Percentiles rank a stretch among this genome's conserved stretches.
phyloP scores from a whole-genome alignment of 1,140 invertebrate species.

The Campodea augens region DNA sequence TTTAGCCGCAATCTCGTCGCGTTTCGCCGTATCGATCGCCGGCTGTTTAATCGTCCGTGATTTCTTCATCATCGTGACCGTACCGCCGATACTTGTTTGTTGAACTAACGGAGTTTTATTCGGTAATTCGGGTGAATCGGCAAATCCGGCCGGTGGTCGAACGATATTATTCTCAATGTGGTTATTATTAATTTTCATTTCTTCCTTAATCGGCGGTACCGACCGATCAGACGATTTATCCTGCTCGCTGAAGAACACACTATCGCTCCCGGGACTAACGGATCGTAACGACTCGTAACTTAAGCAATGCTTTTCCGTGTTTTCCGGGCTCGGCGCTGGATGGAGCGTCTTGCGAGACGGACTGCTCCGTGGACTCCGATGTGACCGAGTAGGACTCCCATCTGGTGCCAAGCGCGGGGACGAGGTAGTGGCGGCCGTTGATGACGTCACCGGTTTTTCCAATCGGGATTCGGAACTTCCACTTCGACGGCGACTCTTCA shows the following conservation, averaged over 20 bases:
- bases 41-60: constrained; percentile 1
- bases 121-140: constrained; percentile 49
- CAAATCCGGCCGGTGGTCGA: constrained; percentile 65
- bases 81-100: not conserved
- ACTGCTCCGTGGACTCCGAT: no score
- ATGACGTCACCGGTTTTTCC: no score
- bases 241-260: constrained; percentile 61
- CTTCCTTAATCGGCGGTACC: no score
- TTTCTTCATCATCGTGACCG: not conserved
- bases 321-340: no score
- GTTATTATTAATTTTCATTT: no score
- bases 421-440: no score
- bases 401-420: no score
- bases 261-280: constrained; percentile 67
- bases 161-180: constrained; percentile 67
- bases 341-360: no score
- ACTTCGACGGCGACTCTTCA: no score
- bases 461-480: no score
- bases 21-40: not conserved
- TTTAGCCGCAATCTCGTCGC: constrained; percentile 4
- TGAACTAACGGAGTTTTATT: not conserved
- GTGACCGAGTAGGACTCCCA: no score
- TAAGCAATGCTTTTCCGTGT: no score
- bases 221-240: constrained; percentile 9
- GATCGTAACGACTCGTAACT: constrained; percentile 65